phyloP scores from a whole-genome alignment of 1,140 invertebrate genomes.

The Eufriesea mexicana region DNA sequence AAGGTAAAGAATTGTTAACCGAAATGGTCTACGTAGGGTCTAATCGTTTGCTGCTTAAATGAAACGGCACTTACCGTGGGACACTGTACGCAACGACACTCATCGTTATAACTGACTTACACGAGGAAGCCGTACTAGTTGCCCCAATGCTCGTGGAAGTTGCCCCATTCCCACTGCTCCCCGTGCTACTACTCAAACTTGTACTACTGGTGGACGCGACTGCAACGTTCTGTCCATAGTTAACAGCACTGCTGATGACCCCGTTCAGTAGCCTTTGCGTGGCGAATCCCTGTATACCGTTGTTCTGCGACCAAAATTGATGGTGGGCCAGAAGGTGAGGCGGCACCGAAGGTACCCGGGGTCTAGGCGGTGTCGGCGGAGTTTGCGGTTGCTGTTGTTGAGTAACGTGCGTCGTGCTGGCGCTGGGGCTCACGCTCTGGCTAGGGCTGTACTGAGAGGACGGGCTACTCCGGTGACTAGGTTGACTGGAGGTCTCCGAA shows the following conservation, averaged over 20 bases:
- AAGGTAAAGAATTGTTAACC: no score
- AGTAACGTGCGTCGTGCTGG: conserved; percentile 62
- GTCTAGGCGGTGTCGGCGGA: conserved; percentile 79
- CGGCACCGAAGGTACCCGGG: conserved; percentile 80
- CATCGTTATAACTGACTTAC: conserved; percentile 60
- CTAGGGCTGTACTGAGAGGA: conserved; percentile 77
- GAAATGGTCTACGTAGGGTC: no score
- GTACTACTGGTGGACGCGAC: conserved; percentile 59
- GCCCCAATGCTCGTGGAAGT: conserved; percentile 50
- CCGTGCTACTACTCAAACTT: conserved; percentile 65
- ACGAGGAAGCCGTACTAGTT: conserved; percentile 60
- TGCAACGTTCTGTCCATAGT: conserved; percentile 78
- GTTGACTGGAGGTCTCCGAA: conserved; percentile 69
- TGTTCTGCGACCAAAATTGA: conserved; percentile 81
- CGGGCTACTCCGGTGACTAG: conserved; percentile 78
- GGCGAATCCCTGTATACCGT: conserved; percentile 83
- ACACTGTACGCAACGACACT: no score
- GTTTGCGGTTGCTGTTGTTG: conserved; percentile 73
- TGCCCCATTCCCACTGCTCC: conserved; percentile 50
- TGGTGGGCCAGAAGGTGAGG: conserved; percentile 81
- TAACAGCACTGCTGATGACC: conserved; percentile 80
- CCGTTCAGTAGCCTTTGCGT: conserved; percentile 81
- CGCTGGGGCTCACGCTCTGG: conserved; percentile 76
- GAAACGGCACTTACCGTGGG: no score
- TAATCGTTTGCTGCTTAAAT: no score